Evolutionary conservation across 2,888 invertebrate species (phyloP).

Genomic region (Dolichomitus sp.): DNA sequence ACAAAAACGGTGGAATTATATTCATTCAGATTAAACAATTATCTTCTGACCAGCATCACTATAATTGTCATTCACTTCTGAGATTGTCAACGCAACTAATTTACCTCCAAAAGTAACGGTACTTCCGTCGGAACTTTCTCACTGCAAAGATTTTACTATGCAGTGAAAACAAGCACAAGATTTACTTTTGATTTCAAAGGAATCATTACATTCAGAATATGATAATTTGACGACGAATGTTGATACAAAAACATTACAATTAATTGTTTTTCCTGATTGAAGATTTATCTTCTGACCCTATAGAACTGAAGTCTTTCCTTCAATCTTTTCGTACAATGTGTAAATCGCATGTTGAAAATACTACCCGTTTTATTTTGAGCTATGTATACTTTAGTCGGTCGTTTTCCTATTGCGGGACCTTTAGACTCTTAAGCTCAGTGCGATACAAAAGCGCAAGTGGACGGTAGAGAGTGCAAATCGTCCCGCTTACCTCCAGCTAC

Average conservation of each 20-base stretch:
- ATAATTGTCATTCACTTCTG: too few species aligned
- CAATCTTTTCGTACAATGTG: background rate
- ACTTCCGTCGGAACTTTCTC: too few species aligned
- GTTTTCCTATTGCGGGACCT: background rate
- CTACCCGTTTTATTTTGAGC: background rate
- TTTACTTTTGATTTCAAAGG: too few species aligned
- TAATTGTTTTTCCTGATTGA: background rate
- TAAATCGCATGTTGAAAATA: background rate
- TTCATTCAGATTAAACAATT: too few species aligned
- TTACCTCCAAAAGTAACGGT: too few species aligned
- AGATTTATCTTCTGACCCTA: background rate
- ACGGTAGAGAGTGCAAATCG: conserved; percentile 13
- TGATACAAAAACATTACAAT: background rate
- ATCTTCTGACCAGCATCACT: too few species aligned
- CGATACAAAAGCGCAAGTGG: conserved; percentile 6
- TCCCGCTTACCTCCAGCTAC: conserved; percentile 5
- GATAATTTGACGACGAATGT: too few species aligned
- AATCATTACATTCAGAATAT: too few species aligned
- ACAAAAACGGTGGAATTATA: too few species aligned
- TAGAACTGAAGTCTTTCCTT: background rate
- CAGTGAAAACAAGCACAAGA: too few species aligned
- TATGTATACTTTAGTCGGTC: background rate
- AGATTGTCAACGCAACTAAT: too few species aligned
- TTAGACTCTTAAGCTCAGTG: conserved; percentile 9
- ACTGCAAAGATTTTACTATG: too few species aligned